Percentiles rank a stretch among this genome's conserved stretches.
Evolutionary conservation across 1,140 invertebrate genomes (phyloP).

Genomic region (Brachionus sp.): DNA sequence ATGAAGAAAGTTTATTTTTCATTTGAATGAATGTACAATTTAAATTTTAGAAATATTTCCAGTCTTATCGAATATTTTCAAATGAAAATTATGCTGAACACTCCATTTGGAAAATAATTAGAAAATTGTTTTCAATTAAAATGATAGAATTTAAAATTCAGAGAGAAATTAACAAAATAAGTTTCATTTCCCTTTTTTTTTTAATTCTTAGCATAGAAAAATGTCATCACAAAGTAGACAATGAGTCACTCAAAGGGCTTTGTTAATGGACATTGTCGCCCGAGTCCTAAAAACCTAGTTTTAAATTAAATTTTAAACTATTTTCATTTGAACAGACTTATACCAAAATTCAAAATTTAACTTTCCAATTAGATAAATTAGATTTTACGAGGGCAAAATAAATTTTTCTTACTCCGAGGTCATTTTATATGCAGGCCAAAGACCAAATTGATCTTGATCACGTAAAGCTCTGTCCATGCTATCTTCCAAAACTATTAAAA

Average conservation of each 20-base stretch:
- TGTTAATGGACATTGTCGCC: background rate
- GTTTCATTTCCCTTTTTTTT: too few relatives aligned
- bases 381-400: background rate
- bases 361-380: background rate
- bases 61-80: too few relatives aligned
- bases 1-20: too few relatives aligned
- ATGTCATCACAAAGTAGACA: too few relatives aligned
- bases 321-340: background rate
- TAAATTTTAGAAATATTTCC: too few relatives aligned
- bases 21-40: too few relatives aligned
- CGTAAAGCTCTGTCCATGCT: background rate
- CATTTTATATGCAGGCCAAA: background rate
- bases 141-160: too few relatives aligned
- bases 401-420: background rate
- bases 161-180: too few relatives aligned
- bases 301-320: background rate
- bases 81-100: too few relatives aligned
- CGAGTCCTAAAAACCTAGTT: background rate
- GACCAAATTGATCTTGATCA: constrained; percentile 14
- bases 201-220: too few relatives aligned
- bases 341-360: background rate
- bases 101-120: too few relatives aligned
- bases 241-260: background rate
- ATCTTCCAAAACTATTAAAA: constrained; percentile 1
- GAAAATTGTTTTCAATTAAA: too few relatives aligned